Percentiles rank a stretch among this genome's conserved stretches.
These are phyloP conservation scores for Xiphydria camelus DNA, from an alignment of 2,888 invertebrate genomes.

Conservation along the genomic window DNA sequence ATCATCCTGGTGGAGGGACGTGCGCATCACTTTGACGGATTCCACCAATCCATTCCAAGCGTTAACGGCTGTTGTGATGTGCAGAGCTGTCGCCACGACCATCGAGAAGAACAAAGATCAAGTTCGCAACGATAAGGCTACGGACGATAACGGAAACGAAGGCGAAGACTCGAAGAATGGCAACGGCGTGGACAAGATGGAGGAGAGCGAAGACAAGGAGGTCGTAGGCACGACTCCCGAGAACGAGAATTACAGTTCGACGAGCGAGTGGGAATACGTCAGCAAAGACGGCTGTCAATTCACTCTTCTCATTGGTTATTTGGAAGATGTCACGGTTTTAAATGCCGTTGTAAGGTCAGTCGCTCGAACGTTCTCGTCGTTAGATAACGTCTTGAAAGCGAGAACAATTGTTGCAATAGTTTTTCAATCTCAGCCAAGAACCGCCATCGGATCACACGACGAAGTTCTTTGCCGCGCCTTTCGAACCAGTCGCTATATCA, in stretches of 20 bases:
- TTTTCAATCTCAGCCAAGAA: constrained; percentile 39
- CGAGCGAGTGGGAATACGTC: constrained; percentile 75
- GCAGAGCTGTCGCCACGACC: constrained; percentile 72
- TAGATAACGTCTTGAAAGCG: too few species aligned
- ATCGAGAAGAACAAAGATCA: constrained; percentile 58
- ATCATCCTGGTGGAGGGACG: constrained; percentile 81
- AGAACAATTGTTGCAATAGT: too few species aligned
- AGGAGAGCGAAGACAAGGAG: constrained; percentile 53
- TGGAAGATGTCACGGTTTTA: constrained; percentile 84
- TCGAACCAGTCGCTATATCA: constrained; percentile 46
- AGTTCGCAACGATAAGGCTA: constrained; percentile 19
- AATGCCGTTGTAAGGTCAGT: constrained; percentile 67
- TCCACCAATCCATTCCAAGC: constrained; percentile 77
- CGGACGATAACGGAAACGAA: constrained; percentile 37
- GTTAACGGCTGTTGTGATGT: constrained; percentile 80
- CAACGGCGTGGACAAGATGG: constrained; percentile 33
- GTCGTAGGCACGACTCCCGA: constrained; percentile 53
- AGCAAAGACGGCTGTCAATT: constrained; percentile 86
- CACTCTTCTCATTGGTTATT: constrained; percentile 82
- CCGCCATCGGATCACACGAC: constrained; percentile 40
- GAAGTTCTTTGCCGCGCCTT: constrained; percentile 43
- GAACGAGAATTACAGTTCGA: constrained; percentile 57
- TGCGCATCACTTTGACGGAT: constrained; percentile 73
- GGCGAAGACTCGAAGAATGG: constrained; percentile 30
- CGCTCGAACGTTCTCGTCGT: too few species aligned